Conservation (phyloP, 2,888 invertebrate species). For the Gisinianus flammeolus region DNA sequence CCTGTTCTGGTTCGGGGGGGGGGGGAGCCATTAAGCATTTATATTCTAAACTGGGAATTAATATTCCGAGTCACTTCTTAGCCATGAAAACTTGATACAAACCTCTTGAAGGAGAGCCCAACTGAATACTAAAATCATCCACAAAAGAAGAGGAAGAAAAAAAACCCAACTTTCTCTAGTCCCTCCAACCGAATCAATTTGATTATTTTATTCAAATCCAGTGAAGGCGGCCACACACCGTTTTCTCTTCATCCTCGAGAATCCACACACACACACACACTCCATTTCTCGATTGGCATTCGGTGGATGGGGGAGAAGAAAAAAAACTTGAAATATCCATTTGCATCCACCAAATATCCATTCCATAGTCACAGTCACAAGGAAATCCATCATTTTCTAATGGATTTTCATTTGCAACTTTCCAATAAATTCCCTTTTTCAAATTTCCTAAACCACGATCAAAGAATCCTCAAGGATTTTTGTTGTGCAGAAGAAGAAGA, state of each 20-base stretch:
- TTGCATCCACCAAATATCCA: neutral
- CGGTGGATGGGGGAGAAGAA: too few species aligned
- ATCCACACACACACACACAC: too few species aligned
- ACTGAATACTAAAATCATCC: neutral
- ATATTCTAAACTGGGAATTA: conserved; percentile 23
- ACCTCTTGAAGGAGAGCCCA: neutral
- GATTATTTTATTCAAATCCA: neutral
- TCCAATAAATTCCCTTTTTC: too few species aligned
- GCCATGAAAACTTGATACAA: conserved; percentile 27
- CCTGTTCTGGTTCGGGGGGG: neutral
- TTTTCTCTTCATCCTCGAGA: too few species aligned
- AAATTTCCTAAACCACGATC: too few species aligned
- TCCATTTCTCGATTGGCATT: too few species aligned
- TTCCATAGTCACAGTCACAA: neutral
- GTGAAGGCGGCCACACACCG: neutral
- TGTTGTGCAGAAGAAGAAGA: too few species aligned
- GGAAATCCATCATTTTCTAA: neutral
- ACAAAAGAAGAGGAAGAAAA: neutral
- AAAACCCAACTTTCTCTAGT: neutral
- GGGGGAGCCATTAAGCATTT: conserved; percentile 6
- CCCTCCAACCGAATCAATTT: neutral
- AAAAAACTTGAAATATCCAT: too few species aligned
- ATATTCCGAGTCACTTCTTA: conserved; percentile 17
- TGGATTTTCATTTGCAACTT: neutral
- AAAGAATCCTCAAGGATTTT: too few species aligned